Evolutionary conservation across 2,797 vertebrate genomes (phyloP), one percentile per base, ranked within the genome.

Genomic region (Antrozous pallidus): DNA sequence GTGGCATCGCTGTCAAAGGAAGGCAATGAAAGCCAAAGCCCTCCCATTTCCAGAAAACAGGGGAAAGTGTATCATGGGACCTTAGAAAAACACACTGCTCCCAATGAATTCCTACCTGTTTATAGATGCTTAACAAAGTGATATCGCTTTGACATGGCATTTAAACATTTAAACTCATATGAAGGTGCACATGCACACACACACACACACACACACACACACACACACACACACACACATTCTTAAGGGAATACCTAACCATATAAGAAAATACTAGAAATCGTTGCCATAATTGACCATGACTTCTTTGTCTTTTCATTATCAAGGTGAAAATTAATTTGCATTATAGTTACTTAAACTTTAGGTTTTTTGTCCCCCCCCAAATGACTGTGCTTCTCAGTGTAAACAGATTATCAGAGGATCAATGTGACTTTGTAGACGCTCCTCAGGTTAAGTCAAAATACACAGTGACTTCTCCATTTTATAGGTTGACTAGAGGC

Each of bases 1-100:
- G 51, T 98, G 96, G 98, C 96, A 97, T 97, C 96, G 97, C 96
- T 97, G 96, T 98, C 97, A 97, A 97, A 96, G 92, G 96, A 94
- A 97, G 88, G 81, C 83, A 97, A 45, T 90, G 77, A 96, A 93
- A 97, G 74, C 74, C 96, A 97, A 97, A 98, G 45, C 31, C 63
- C 82, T 97, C 97, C 92, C 90, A 82, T 95, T 97, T 95, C 33
- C 88, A 87, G 75, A 97, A 98, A 97, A 96, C 18, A 94, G 94
- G 42, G 54, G 24, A 20, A 96, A 97, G 80, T 16, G 22, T 89
- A 73, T 94, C 54, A 96, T 95, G 88, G 47, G 56, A 96, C 13
- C 20, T 88, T 69, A 92, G 14, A 67, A 96, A 95, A 94, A 58
- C 40, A 92, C 38, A 94, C 16, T 67, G 88, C 10, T 94, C 88